Percentiles rank a stretch among this genome's conserved stretches.
Evolutionary conservation across 2,888 invertebrate genomes (phyloP).

Genomic region (Phengaris arion): DNA sequence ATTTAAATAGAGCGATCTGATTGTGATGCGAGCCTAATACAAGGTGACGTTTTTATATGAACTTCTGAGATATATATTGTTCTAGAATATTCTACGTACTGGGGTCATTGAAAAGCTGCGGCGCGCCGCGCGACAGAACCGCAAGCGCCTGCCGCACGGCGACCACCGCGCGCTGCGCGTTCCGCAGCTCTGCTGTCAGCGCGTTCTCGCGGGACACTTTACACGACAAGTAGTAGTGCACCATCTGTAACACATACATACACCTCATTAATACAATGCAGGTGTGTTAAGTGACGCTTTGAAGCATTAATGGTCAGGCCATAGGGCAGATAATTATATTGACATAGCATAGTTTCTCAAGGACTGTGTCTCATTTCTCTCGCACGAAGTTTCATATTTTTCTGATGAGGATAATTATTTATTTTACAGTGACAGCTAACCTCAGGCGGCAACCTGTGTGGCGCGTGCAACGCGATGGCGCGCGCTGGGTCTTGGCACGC

Average conservation of each 20-base stretch:
- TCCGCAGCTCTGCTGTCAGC: constrained; percentile 89
- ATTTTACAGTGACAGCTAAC: constrained; percentile 52
- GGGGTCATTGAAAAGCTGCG: constrained; percentile 70
- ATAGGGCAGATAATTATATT: too few relatives aligned
- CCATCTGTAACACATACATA: constrained; percentile 61
- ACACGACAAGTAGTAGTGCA: constrained; percentile 90
- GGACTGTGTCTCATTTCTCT: too few relatives aligned
- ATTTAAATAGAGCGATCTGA: too few relatives aligned
- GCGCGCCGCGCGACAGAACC: constrained; percentile 78
- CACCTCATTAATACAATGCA: neutral
- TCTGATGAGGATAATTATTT: too few relatives aligned
- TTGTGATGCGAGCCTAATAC: too few relatives aligned
- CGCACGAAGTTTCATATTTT: too few relatives aligned
- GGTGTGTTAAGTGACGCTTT: too few relatives aligned
- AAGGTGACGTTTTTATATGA: too few relatives aligned
- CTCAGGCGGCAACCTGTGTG: constrained; percentile 77
- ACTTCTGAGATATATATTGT: too few relatives aligned
- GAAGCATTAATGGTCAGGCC: too few relatives aligned
- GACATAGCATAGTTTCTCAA: too few relatives aligned
- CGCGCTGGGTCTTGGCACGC: constrained; percentile 91
- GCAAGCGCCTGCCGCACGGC: constrained; percentile 86
- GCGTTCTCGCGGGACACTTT: constrained; percentile 87
- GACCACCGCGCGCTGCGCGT: constrained; percentile 85
- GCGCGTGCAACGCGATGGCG: constrained; percentile 84
- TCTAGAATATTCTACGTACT: constrained; percentile 44